A percentile compares a stretch with the other conserved stretches of the same genome.
phyloP scores from a whole-genome alignment of 2,888 invertebrate genomes.

The Eupsilia transversa region DNA sequence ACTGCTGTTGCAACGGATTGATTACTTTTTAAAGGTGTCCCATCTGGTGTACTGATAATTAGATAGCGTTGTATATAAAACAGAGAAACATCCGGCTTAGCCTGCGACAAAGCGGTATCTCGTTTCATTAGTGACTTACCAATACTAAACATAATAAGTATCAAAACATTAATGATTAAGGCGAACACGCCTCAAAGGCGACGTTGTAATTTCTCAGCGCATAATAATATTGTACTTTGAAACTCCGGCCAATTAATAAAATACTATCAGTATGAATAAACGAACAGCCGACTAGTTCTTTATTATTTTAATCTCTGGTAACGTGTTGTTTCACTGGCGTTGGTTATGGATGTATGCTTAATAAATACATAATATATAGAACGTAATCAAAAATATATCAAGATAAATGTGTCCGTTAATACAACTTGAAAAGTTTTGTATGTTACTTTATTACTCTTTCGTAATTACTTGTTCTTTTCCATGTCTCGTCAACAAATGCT shows the following conservation, averaged over 20 bases:
- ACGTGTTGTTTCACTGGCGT: slow-evolving; percentile 39
- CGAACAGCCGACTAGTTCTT: slow-evolving; percentile 44
- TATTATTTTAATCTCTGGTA: slow-evolving; percentile 50
- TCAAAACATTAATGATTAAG: slow-evolving; percentile 68
- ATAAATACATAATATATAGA: slow-evolving; percentile 42
- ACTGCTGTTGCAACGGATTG: slow-evolving; percentile 13
- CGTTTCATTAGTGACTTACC: slow-evolving; percentile 63
- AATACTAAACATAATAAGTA: slow-evolving; percentile 68
- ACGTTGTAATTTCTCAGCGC: slow-evolving; percentile 54
- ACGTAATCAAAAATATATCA: slow-evolving; percentile 33
- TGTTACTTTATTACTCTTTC: slow-evolving; percentile 13
- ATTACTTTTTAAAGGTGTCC: slow-evolving; percentile 11
- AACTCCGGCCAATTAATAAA: slow-evolving; percentile 56
- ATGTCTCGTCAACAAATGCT: neutral
- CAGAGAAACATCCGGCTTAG: slow-evolving; percentile 61
- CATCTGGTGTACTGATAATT: slow-evolving; percentile 31
- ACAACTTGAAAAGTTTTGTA: slow-evolving; percentile 18
- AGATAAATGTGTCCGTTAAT: slow-evolving; percentile 29
- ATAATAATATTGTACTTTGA: slow-evolving; percentile 62
- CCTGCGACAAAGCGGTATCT: slow-evolving; percentile 56
- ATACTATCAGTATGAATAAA: slow-evolving; percentile 49
- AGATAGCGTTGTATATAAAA: slow-evolving; percentile 40
- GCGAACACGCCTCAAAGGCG: slow-evolving; percentile 52
- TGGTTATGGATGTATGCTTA: slow-evolving; percentile 44
- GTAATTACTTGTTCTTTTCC: neutral